Conservation (phyloP, 1,140 invertebrate genomes). For the Pemphigus obesinymphae region DNA sequence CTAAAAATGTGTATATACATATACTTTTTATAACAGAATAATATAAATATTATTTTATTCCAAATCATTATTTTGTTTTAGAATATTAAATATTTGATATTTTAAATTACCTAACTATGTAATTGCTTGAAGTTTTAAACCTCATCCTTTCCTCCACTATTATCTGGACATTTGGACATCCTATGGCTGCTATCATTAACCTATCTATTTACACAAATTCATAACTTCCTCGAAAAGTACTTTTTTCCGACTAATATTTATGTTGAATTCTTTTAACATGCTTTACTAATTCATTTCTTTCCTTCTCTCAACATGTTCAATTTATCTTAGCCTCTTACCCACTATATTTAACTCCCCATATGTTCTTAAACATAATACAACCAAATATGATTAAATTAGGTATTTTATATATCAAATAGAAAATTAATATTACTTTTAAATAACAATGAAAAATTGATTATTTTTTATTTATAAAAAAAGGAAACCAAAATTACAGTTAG, state of each 20-base stretch:
- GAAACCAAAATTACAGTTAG: neutral
- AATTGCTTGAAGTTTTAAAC: neutral
- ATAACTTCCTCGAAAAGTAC: no score
- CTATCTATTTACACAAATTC: no score
- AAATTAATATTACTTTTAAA: neutral
- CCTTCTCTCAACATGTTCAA: no score
- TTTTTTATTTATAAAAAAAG: neutral
- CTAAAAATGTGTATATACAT: constrained; percentile 1
- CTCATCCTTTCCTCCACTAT: neutral
- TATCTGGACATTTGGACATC: no score
- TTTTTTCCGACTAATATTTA: neutral
- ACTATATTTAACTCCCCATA: neutral
- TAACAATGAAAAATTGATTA: neutral
- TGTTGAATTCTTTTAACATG: no score
- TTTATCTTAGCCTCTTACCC: neutral
- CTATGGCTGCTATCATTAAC: no score
- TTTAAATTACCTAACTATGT: neutral
- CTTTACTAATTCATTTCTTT: neutral
- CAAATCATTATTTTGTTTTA: neutral
- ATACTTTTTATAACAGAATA: neutral
- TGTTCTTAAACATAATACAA: neutral
- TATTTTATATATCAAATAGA: neutral
- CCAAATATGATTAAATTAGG: neutral
- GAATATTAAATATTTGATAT: neutral
- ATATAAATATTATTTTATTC: neutral